These are phyloP conservation scores for Agriopis aurantiaria DNA, from an alignment of 2,888 invertebrate species.

Conservation along the genomic window DNA sequence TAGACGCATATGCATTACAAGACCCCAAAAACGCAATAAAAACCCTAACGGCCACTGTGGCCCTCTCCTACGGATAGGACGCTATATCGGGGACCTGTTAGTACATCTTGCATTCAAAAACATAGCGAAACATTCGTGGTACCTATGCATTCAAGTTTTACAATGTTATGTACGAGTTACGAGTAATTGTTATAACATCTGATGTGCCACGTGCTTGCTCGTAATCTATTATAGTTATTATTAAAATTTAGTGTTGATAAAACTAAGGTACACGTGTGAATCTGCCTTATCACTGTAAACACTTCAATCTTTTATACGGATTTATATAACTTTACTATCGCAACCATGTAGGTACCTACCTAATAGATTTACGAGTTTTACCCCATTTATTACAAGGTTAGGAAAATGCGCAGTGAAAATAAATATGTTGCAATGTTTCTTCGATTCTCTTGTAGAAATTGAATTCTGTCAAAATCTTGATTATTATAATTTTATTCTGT, in stretches of 20 bases:
- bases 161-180: too few species aligned
- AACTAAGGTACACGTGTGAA: conserved; percentile 2
- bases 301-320: conserved; percentile 12
- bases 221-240: neutral
- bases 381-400: neutral
- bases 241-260: neutral
- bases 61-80: too few species aligned
- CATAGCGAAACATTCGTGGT: too few species aligned
- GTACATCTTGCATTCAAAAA: too few species aligned
- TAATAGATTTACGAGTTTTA: neutral
- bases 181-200: neutral
- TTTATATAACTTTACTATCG: conserved; percentile 18
- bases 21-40: too few species aligned
- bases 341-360: neutral
- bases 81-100: too few species aligned
- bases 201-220: conserved; percentile 1
- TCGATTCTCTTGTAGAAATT: neutral
- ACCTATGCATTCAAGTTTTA: too few species aligned
- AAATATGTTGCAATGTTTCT: neutral
- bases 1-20: too few species aligned
- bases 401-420: conserved; percentile 6
- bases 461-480: neutral
- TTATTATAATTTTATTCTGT: neutral
- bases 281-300: conserved; percentile 18
- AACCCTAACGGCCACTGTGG: too few species aligned